Conservation (phyloP, 2,888 invertebrate species). For the Oeneis ivallda region DNA sequence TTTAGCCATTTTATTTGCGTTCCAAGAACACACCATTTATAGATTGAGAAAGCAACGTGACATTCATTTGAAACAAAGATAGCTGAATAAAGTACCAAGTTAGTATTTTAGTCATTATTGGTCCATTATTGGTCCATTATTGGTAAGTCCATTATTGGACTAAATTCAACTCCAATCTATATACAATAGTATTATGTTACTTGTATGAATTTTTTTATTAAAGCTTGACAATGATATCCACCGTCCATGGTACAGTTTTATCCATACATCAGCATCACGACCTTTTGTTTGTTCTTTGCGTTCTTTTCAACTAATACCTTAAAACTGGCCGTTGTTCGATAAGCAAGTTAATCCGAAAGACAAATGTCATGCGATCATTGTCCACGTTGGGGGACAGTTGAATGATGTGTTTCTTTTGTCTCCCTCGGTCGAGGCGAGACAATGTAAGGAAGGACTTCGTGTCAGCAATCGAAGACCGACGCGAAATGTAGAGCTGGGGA, state of each 20-base stretch:
- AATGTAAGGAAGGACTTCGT: slow-evolving; percentile 63
- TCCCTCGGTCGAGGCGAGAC: slow-evolving; percentile 60
- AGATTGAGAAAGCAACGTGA: too few species aligned
- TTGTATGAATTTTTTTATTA: too few species aligned
- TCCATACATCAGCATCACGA: background rate
- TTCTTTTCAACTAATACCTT: slow-evolving; percentile 15
- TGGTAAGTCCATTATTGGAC: too few species aligned
- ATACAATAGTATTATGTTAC: too few species aligned
- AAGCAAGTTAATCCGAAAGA: slow-evolving; percentile 79
- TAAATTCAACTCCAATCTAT: too few species aligned
- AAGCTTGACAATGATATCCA: too few species aligned
- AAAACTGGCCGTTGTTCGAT: slow-evolving; percentile 55
- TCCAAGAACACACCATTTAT: too few species aligned
- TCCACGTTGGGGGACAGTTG: slow-evolving; percentile 61
- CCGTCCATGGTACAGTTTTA: background rate
- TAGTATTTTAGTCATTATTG: too few species aligned
- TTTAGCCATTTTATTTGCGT: too few species aligned
- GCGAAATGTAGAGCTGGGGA: slow-evolving; percentile 37
- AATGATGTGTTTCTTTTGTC: slow-evolving; percentile 80
- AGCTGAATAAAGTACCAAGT: too few species aligned
- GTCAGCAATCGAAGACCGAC: slow-evolving; percentile 70
- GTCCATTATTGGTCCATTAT: too few species aligned
- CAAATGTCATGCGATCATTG: slow-evolving; percentile 73
- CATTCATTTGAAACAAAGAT: too few species aligned
- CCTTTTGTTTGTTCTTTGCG: background rate